phyloP scores from a whole-genome alignment of 92 coral and sea anemone genomes.

The Umimayanthus chanpuru region DNA sequence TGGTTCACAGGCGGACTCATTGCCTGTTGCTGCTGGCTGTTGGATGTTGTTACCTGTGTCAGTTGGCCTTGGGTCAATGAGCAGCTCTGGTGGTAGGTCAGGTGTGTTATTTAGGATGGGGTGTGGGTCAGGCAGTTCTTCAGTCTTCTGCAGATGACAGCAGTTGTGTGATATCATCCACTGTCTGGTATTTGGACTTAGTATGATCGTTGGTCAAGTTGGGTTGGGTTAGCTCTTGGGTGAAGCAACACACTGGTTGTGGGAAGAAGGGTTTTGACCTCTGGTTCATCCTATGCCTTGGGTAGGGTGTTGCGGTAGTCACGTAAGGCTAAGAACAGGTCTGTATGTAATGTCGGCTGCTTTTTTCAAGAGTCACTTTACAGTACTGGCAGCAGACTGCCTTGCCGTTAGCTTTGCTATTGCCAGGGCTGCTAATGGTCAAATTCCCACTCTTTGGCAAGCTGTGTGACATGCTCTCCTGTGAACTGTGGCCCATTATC shows the following conservation, averaged over 20 bases:
- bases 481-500: constrained; percentile 19
- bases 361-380: constrained; percentile 23
- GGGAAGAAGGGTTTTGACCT: constrained; percentile 37
- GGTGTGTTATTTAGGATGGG: background rate
- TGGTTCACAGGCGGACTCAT: background rate
- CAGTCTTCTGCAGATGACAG: background rate
- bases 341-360: constrained; percentile 39
- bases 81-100: background rate
- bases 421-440: constrained; percentile 10
- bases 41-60: background rate
- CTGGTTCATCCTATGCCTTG: constrained; percentile 46
- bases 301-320: constrained; percentile 36
- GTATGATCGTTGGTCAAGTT: background rate
- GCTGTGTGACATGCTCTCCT: background rate
- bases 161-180: background rate
- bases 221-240: background rate
- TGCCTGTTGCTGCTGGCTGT: background rate
- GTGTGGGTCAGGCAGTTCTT: background rate
- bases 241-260: background rate
- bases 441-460: too few relatives aligned
- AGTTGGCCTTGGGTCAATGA: background rate
- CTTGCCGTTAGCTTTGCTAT: constrained; percentile 36
- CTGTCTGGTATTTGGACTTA: background rate
- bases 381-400: constrained; percentile 45
- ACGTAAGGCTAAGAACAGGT: constrained; percentile 39